Percentiles rank a stretch among this genome's conserved stretches.
Evolutionary conservation across 2,888 invertebrate species (phyloP).

Genomic region (Stomorhina lunata): DNA sequence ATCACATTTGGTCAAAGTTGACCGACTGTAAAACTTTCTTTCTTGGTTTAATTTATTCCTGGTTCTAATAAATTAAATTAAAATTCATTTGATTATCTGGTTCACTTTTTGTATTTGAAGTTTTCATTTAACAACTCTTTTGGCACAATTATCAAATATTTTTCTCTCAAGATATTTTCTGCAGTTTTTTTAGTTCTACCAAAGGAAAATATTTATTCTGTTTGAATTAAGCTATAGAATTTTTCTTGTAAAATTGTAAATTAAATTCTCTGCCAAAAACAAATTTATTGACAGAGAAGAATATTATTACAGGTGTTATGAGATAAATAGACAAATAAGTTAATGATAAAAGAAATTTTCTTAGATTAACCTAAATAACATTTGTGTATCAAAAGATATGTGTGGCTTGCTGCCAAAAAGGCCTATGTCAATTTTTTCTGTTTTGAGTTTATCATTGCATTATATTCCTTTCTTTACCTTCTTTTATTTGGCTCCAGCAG

Average conservation of each 20-base stretch:
- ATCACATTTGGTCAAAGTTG: too few species aligned
- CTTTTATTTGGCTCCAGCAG: too few species aligned
- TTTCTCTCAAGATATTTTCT: not conserved
- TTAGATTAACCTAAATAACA: conserved; percentile 15
- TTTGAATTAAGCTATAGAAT: conserved; percentile 13
- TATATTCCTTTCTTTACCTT: too few species aligned
- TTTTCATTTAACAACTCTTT: not conserved
- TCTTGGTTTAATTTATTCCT: conserved; percentile 34
- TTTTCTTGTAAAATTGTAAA: conserved; percentile 29
- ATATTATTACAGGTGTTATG: conserved; percentile 29
- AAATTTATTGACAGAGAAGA: conserved; percentile 9
- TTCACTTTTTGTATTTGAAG: not conserved
- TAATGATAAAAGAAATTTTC: conserved; percentile 1
- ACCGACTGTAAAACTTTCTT: too few species aligned
- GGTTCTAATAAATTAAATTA: conserved; percentile 45
- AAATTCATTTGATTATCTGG: conserved; percentile 32
- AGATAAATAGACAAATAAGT: not conserved
- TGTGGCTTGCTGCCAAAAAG: too few species aligned
- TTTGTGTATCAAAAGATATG: not conserved
- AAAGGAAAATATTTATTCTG: not conserved
- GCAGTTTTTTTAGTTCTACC: not conserved
- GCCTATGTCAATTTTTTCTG: too few species aligned
- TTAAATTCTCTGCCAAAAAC: not conserved
- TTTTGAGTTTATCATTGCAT: too few species aligned
- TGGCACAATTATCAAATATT: not conserved